Conservation (phyloP, 2,113 vertebrate species). For the Dendropsophus ebraccatus region DNA sequence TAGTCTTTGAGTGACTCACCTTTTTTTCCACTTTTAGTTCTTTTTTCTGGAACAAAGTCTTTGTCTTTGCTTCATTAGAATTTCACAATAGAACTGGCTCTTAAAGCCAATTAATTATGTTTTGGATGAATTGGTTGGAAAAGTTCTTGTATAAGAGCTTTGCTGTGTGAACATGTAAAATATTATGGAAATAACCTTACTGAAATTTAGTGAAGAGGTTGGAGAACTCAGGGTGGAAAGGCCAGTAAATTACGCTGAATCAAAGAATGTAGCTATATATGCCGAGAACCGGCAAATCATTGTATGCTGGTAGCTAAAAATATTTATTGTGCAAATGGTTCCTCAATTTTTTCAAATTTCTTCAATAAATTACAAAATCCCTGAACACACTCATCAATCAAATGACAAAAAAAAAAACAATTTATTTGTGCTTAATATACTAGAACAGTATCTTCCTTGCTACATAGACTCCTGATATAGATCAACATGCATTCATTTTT, state of each 20-base stretch:
- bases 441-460: neutral
- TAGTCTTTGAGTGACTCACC: conserved; percentile 4
- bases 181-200: conserved; percentile 27
- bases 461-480: neutral
- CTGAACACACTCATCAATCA: neutral
- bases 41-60: neutral
- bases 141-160: conserved; percentile 6
- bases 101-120: conserved; percentile 34
- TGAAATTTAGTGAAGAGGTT: conserved; percentile 17
- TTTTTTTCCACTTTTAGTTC: neutral
- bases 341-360: neutral
- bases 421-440: neutral
- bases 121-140: conserved; percentile 37
- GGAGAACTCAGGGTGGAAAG: neutral
- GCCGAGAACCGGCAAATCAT: conserved; percentile 1
- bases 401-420: neutral
- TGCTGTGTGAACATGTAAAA: conserved; percentile 24
- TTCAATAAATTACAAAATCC: conserved; percentile 27
- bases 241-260: neutral
- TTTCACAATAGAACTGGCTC: conserved; percentile 42
- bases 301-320: neutral
- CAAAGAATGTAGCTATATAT: neutral
- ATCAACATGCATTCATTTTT: conserved; percentile 16
- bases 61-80: conserved; percentile 37
- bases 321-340: neutral